These are phyloP conservation scores for Dolichomitus sp. DNA, from an alignment of 2,888 invertebrate genomes.

Conservation along the genomic window DNA sequence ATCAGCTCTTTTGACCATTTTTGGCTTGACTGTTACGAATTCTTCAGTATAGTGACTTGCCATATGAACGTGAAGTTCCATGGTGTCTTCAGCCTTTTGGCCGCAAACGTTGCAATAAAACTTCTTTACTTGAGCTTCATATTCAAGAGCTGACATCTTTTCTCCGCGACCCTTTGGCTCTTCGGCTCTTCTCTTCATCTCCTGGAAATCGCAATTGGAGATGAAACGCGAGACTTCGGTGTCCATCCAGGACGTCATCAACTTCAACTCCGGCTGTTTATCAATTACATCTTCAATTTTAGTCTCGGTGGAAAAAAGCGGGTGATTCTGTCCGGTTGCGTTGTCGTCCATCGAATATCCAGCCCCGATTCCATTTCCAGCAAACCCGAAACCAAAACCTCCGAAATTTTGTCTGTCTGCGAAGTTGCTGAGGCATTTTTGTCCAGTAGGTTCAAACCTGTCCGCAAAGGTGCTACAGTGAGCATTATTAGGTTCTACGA, in stretches of 20 bases:
- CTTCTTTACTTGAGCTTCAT: neutral
- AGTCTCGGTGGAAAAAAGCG: neutral
- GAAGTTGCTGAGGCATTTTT: no score
- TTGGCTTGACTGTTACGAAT: neutral
- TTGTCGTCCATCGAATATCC: neutral
- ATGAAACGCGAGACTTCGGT: neutral
- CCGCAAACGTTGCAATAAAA: conserved; percentile 34
- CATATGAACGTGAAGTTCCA: conserved; percentile 48
- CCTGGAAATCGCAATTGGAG: neutral
- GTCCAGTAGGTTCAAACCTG: neutral
- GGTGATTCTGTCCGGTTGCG: neutral
- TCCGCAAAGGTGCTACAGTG: neutral
- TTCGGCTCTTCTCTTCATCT: neutral
- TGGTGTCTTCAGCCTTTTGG: neutral
- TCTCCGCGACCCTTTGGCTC: neutral
- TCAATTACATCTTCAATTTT: neutral
- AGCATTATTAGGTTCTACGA: neutral
- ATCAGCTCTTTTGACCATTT: neutral
- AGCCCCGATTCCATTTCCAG: neutral
- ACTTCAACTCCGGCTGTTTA: neutral
- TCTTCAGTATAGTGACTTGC: conserved; percentile 43
- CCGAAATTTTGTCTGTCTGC: no score
- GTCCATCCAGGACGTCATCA: neutral
- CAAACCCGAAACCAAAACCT: neutral
- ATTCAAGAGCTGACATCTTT: neutral